A percentile compares a stretch with the other conserved stretches of the same genome.
These are phyloP conservation scores for Calyptomena viridis DNA, from an alignment of 2,113 vertebrate genomes.

Conservation along the genomic window DNA sequence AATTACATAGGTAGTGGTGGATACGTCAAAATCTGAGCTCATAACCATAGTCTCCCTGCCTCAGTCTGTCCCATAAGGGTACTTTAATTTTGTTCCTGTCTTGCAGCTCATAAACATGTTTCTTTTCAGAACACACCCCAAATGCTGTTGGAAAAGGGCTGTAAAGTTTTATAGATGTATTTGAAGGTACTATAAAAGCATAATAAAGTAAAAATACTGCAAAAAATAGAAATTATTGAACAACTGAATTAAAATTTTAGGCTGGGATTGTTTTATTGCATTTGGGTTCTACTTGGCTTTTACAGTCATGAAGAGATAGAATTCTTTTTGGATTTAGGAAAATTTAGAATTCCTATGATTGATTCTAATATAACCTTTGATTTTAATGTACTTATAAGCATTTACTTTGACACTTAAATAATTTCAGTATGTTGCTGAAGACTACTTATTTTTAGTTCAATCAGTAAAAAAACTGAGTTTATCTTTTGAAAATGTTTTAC, in stretches of 20 bases:
- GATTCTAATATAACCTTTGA: background rate
- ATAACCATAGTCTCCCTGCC: background rate
- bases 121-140: slow-evolving; percentile 70
- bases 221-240: slow-evolving; percentile 68
- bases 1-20: background rate
- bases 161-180: slow-evolving; percentile 75
- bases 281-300: slow-evolving; percentile 20
- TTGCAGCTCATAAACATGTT: slow-evolving; percentile 71
- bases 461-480: background rate
- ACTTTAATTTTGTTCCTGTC: slow-evolving; percentile 71
- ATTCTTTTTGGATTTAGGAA: slow-evolving; percentile 11
- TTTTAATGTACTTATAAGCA: background rate
- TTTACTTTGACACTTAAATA: background rate
- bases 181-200: slow-evolving; percentile 64
- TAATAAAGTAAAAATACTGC: slow-evolving; percentile 73
- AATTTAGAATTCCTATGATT: background rate
- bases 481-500: background rate
- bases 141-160: slow-evolving; percentile 66
- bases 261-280: slow-evolving; percentile 14
- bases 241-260: slow-evolving; percentile 69
- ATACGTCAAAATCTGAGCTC: slow-evolving; percentile 18
- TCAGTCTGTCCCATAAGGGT: slow-evolving; percentile 47
- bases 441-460: background rate
- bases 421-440: background rate
- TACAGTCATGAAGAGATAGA: slow-evolving; percentile 1